Percentiles rank a stretch among this genome's conserved stretches.
Evolutionary conservation across 1,140 invertebrate genomes (phyloP).

Genomic region (Neotoxoptera formosana): DNA sequence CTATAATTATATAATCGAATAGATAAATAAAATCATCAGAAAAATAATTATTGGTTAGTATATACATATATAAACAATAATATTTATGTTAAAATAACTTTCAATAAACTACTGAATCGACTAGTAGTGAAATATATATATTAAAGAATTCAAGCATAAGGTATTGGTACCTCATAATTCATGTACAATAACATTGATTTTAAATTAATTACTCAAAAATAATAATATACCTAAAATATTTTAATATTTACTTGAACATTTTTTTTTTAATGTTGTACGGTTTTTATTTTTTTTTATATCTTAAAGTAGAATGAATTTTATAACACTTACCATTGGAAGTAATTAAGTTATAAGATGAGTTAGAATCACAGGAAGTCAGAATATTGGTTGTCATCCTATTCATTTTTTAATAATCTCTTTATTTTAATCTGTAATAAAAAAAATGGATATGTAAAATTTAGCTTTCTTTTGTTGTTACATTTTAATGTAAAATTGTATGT

Average conservation of each 20-base stretch:
- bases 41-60: too few species aligned
- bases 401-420: neutral
- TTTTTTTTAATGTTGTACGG: neutral
- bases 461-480: neutral
- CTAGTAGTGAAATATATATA: neutral
- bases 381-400: conserved; percentile 16
- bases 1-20: too few species aligned
- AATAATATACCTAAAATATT: neutral
- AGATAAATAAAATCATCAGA: neutral
- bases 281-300: neutral
- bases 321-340: conserved; percentile 33
- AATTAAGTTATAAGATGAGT: conserved; percentile 33
- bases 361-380: neutral
- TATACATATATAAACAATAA: too few species aligned
- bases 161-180: neutral
- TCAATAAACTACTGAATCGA: neutral
- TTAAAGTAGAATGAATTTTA: neutral
- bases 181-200: neutral
- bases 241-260: neutral
- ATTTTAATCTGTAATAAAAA: conserved; percentile 25
- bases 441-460: neutral
- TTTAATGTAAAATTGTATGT: neutral
- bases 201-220: neutral
- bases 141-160: neutral
- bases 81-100: too few species aligned